phyloP scores from a whole-genome alignment of 1,140 invertebrate genomes.

The Achroia grisella region DNA sequence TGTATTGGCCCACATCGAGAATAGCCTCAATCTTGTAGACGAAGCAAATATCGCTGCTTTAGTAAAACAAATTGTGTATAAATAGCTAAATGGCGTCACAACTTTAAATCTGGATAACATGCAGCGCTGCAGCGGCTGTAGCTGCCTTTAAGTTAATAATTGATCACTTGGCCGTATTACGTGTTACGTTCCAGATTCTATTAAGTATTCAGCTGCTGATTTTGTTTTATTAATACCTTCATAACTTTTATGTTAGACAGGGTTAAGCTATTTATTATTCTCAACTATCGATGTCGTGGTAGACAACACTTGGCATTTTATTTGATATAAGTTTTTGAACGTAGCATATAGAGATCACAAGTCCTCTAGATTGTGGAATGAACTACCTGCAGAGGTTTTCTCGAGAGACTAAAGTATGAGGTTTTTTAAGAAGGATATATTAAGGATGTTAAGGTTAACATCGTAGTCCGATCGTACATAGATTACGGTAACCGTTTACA shows the following conservation, averaged over 20 bases:
- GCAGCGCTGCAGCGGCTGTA: conserved; percentile 28
- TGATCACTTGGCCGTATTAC: conserved; percentile 30
- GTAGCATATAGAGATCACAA: no score
- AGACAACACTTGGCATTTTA: no score
- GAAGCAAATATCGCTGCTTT: conserved; percentile 1
- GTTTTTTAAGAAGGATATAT: no score
- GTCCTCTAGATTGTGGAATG: no score
- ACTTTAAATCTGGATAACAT: conserved; percentile 44
- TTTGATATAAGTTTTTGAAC: no score
- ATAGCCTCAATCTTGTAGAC: neutral
- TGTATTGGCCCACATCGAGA: neutral
- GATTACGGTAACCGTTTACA: no score
- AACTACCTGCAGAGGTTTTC: no score
- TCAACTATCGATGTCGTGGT: no score
- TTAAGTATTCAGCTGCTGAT: neutral
- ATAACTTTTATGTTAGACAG: neutral
- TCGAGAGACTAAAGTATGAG: no score
- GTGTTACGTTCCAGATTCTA: conserved; percentile 9
- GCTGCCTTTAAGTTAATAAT: conserved; percentile 50
- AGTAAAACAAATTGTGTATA: conserved; percentile 32
- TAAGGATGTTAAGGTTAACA: no score
- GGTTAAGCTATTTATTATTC: no score
- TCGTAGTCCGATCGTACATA: no score
- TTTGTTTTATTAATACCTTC: neutral
- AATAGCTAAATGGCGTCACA: conserved; percentile 56